Percentiles rank a stretch among this genome's conserved stretches.
phyloP scores from a whole-genome alignment of 2,797 vertebrate genomes.

The Acipenser oxyrinchus region DNA sequence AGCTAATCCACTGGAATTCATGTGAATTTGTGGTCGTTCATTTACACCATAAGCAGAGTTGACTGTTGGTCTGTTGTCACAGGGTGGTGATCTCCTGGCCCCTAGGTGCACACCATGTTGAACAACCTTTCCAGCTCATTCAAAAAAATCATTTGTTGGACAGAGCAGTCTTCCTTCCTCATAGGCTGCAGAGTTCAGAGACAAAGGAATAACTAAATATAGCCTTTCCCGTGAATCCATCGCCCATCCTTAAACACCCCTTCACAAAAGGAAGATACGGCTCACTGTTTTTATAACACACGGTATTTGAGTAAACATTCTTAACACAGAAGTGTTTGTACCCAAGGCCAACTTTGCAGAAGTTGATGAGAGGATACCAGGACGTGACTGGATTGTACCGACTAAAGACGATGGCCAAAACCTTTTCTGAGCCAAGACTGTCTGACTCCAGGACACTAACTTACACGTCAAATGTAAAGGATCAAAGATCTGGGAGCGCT shows the following conservation, averaged over 20 bases:
- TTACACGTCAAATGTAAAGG: no score
- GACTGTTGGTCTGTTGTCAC: constrained; percentile 4
- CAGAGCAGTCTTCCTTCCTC: constrained; percentile 59
- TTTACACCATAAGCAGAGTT: no score
- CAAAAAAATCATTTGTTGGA: constrained; percentile 28
- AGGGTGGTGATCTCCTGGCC: constrained; percentile 31
- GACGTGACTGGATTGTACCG: no score
- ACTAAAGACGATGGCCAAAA: not conserved
- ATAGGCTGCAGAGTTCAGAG: constrained; percentile 40
- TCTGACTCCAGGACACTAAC: not conserved
- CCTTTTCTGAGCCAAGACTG: not conserved
- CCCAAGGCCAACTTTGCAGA: constrained; percentile 30
- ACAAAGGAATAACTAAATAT: constrained; percentile 63
- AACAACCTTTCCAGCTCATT: constrained; percentile 21
- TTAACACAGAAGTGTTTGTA: constrained; percentile 18
- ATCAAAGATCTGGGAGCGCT: no score
- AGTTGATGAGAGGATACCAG: constrained; percentile 24
- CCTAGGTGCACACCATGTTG: constrained; percentile 18
- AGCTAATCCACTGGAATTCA: no score
- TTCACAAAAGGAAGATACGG: constrained; percentile 23
- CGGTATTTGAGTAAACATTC: constrained; percentile 18
- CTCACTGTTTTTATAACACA: constrained; percentile 30
- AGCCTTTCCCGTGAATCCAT: constrained; percentile 33
- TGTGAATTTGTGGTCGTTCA: no score
- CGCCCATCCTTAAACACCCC: constrained; percentile 20